Evolutionary conservation across 2,113 vertebrate species (phyloP).

Genomic region (Pelvicachromis taeniatus): DNA sequence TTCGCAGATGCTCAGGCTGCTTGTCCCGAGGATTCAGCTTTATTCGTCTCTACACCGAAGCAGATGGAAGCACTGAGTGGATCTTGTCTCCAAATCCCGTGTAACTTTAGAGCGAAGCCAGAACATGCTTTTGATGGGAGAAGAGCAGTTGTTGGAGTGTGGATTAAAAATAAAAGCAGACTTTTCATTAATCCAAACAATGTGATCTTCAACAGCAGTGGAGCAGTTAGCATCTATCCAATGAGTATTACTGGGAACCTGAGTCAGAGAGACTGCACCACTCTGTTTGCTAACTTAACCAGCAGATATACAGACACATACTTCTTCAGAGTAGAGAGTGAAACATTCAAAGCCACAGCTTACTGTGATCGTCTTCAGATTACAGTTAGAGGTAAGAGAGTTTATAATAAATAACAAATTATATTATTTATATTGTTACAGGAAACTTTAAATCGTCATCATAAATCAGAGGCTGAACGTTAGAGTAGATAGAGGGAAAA

Average conservation of each 20-base stretch:
- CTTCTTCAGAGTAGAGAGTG: not conserved
- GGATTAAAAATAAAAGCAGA: not conserved
- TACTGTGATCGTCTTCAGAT: not conserved
- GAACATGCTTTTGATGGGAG: not conserved
- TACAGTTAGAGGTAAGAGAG: conserved; percentile 18
- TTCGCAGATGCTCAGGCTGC: not conserved
- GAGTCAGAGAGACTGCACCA: not conserved
- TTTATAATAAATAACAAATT: not conserved
- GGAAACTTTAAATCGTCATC: not conserved
- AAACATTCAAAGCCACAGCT: not conserved
- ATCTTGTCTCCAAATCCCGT: not conserved
- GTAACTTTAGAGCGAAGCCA: not conserved
- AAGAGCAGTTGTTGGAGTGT: not conserved
- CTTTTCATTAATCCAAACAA: rapidly evolving
- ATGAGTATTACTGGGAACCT: not conserved
- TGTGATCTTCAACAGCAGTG: not conserved
- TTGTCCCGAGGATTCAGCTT: not conserved
- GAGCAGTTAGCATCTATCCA: not conserved
- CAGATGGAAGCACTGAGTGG: not conserved
- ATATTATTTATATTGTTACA: not conserved
- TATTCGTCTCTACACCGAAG: not conserved
- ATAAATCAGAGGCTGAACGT: not conserved
- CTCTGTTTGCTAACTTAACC: not conserved
- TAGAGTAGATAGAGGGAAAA: not conserved
- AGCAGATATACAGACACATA: not conserved